Conservation (phyloP, 2,797 vertebrate species). For the Salmo trutta region DNA sequence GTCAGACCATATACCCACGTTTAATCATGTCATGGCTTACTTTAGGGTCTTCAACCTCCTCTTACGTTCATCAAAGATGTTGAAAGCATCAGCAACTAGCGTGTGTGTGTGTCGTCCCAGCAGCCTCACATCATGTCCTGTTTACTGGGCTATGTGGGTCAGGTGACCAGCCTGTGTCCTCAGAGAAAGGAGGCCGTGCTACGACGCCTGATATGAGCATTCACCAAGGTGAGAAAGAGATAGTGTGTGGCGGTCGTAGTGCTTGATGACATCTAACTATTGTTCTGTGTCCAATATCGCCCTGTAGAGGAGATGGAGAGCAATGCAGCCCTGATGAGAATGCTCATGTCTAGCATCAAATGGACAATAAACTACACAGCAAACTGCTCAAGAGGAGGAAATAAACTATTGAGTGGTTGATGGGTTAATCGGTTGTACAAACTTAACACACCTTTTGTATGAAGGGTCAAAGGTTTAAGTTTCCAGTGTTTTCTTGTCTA, state of each 20-base stretch:
- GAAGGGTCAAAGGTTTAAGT: too few species aligned
- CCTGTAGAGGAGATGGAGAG: slow-evolving; percentile 59
- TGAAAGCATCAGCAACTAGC: background rate
- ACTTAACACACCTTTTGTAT: background rate
- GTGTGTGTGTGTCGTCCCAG: slow-evolving; percentile 51
- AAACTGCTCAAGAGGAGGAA: slow-evolving; percentile 31
- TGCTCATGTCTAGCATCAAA: slow-evolving; percentile 63
- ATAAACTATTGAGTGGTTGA: background rate
- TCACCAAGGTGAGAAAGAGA: slow-evolving; percentile 73
- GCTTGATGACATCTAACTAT: background rate
- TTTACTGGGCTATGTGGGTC: slow-evolving; percentile 76
- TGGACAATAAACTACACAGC: background rate
- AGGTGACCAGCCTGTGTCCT: slow-evolving; percentile 73
- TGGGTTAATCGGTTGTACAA: background rate
- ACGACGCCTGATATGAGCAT: slow-evolving; percentile 66
- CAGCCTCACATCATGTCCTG: slow-evolving; percentile 73
- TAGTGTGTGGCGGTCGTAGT: background rate
- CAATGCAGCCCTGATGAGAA: slow-evolving; percentile 53
- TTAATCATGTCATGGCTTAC: background rate
- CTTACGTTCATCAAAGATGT: background rate
- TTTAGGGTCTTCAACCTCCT: background rate
- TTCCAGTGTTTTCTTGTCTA: too few species aligned
- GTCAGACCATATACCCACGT: background rate
- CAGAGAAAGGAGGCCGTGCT: slow-evolving; percentile 75
- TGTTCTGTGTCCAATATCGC: slow-evolving; percentile 48